Percentiles rank a stretch among this genome's conserved stretches.
phyloP scores from a whole-genome alignment of 1,140 invertebrate genomes.

The Nasonia giraulti region DNA sequence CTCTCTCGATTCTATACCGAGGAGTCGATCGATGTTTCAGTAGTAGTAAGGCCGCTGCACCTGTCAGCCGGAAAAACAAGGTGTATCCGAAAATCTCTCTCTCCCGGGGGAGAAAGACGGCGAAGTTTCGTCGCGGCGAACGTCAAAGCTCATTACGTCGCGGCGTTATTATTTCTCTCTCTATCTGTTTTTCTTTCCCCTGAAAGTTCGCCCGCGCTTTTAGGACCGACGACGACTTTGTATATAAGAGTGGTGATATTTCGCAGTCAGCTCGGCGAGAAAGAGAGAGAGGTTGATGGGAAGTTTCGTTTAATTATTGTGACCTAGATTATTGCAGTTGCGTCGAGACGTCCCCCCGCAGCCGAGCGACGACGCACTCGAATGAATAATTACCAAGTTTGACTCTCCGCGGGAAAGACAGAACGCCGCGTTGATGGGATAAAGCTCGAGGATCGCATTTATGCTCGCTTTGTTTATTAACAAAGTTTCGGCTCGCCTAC shows the following conservation, averaged over 20 bases:
- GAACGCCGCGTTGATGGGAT: neutral
- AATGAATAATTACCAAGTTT: conserved; percentile 31
- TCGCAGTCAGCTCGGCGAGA: neutral
- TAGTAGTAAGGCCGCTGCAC: neutral
- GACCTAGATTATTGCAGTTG: conserved; percentile 15
- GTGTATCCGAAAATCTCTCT: neutral
- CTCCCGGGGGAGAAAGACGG: neutral
- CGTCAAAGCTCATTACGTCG: neutral
- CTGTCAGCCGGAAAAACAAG: neutral
- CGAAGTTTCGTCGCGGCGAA: neutral
- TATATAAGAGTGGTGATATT: neutral
- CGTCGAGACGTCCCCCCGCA: neutral
- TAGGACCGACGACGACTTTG: neutral
- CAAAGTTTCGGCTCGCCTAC: neutral
- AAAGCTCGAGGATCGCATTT: neutral
- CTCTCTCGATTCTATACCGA: neutral
- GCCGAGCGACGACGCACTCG: neutral
- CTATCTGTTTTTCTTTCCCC: neutral
- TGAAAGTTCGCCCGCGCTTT: neutral
- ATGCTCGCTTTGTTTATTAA: conserved; percentile 4
- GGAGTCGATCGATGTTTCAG: neutral
- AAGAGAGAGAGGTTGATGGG: neutral
- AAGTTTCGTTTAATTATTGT: conserved; percentile 37
- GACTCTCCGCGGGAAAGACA: neutral
- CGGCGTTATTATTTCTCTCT: neutral